Conservation (phyloP, 2,888 invertebrate species). For the Leucophenga montana region DNA sequence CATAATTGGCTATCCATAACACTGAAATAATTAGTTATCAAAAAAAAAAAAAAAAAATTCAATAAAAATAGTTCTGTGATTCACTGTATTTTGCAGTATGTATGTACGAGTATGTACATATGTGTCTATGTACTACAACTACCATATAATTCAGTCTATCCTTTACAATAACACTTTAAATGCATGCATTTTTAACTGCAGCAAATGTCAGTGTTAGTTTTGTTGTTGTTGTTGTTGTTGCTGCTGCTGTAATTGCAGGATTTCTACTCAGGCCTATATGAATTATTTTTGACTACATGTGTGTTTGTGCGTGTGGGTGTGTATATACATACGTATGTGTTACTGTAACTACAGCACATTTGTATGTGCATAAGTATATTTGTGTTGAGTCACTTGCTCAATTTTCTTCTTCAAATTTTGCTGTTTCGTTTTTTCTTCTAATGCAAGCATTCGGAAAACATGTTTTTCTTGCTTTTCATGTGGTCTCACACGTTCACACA, state of each 20-base stretch:
- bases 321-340: no score
- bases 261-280: no score
- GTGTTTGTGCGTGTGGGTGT: no score
- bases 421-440: background rate
- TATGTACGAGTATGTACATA: background rate
- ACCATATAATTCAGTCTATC: no score
- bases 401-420: background rate
- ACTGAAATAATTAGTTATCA: no score
- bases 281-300: no score
- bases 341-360: no score
- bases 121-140: no score
- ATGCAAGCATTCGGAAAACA: constrained; percentile 12
- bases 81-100: background rate
- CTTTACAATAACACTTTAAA: background rate
- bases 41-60: no score
- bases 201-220: background rate
- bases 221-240: background rate
- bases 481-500: constrained; percentile 22
- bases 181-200: background rate
- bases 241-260: background rate
- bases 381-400: background rate
- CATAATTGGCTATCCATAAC: no score
- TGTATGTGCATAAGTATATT: background rate
- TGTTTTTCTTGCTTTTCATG: constrained; percentile 10
- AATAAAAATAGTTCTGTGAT: no score